Evolutionary conservation across 2,888 invertebrate genomes (phyloP), one percentile per base, ranked within the genome.

Genomic region (Lamellibrachia columna): DNA sequence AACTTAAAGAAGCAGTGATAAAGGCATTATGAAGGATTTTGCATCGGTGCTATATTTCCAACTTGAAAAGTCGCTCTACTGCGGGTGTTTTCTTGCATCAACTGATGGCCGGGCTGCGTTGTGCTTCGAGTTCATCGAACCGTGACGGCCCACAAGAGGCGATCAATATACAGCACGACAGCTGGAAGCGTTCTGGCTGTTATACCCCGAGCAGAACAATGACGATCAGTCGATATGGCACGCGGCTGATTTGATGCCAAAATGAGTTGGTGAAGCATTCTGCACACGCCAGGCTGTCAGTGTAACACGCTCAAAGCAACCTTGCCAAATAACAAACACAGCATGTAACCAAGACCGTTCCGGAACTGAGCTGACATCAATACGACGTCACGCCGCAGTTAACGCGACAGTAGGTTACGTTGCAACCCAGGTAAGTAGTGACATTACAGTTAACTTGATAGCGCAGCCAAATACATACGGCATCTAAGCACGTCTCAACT

Each of bases 161-260:
- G 15, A 75, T 75, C 75, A n/a, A 75, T 75, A 75, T 0, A 40
- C 40, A 40, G 40, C 0, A 22, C 22, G 75, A 11, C 75, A 75
- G 75, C 75, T 22, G 75, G 75, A 4, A 22, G 75, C 75, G 75
- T 11, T 22, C 4, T 75, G 75, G 75, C 15, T 1, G 75, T 75
- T 4, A 11, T 11, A 15, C n/a, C 22, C 6, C 75, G 22, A n/a
- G 2, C n/a, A 75, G 75, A 75, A 75, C 75, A 75, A 75, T 75
- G 75, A n/a, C 75, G 75, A 11, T 75, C 75, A 75, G 75, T 75
- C 75, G 75, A 75, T 75, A 75, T 75, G 75, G 75, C 75, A 22
- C 6, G 75, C 15, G 75, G 75, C 75, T 75, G 15, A 22, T n/a
- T 75, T 75, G 75, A 6, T 15, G n/a, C 22, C 15, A 2, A 22